Base-by-base conservation (phyloP, 2,888 invertebrate species). In the Caenorhabditis sulstoni region DNA sequence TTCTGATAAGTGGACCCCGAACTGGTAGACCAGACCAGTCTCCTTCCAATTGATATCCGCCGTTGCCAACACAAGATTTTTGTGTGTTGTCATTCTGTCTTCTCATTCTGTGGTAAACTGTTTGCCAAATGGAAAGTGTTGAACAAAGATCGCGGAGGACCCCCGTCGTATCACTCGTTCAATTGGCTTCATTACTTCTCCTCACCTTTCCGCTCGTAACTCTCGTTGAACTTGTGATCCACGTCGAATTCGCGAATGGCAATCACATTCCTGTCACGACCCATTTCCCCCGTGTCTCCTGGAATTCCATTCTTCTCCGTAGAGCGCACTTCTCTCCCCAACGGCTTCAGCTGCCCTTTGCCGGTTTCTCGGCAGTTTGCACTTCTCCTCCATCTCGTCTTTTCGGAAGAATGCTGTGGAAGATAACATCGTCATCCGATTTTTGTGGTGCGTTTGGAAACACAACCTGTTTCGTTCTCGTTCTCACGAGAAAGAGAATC, bases 361-460 rank as follows among this genome's bases (percentile, higher is more conserved):
- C 59, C 45, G 16, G 47, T 47, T 47, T 61, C 29, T 39, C 29
- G 41, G 4, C 68, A 55, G 45, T 64, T 62, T 73, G 64, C 64
- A 64, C 71, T 73, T 64, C n/a, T n/a, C n/a, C n/a, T n/a, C 49
- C 57, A 57, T 64, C 3, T 22, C 20, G 49, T 53, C 49, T 39
- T 37, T 53, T 53, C 39, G 22, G 45, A n/a, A 58, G 68, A 68
- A 64, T 57, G 57, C 12, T 47, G 55, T 50, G 23, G 12, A 8
- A 57, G 71, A 71, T 71, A 71, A 71, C 55, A 71, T 71, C 71
- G 62, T 41, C 57, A 57, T 57, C 47, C 47, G 73, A 74, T 65
- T 57, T 65, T 65, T 55, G 29, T 29, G 29, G 29, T 29, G 71
- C 50, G 39, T 52, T 50, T 65, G 16, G 62, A 57, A 47, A 73